These are phyloP conservation scores for Camarhynchus parvulus DNA, from an alignment of 2,113 vertebrate species.

Conservation along the genomic window DNA sequence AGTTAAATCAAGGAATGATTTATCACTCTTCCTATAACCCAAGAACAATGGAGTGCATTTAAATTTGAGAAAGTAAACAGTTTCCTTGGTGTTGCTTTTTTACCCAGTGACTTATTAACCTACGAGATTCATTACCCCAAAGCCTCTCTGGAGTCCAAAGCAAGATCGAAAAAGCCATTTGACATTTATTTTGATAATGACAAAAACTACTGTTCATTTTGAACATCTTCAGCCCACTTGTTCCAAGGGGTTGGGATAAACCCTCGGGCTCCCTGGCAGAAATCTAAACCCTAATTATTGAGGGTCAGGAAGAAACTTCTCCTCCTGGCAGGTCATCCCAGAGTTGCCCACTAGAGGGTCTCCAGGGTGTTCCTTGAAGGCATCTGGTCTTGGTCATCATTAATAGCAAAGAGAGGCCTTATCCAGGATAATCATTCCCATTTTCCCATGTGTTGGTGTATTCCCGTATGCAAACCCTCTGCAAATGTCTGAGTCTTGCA, in stretches of 20 bases:
- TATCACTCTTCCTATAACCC: neutral
- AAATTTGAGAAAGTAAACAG: constrained; percentile 34
- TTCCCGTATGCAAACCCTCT: neutral
- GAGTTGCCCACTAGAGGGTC: constrained; percentile 65
- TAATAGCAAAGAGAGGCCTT: constrained; percentile 45
- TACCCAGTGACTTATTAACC: constrained; percentile 8
- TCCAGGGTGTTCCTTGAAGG: constrained; percentile 56
- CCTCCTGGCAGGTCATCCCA: constrained; percentile 54
- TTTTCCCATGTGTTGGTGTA: neutral
- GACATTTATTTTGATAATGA: constrained; percentile 44
- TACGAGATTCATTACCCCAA: neutral
- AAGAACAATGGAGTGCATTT: constrained; percentile 14
- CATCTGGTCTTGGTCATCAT: constrained; percentile 41
- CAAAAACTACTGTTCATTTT: neutral
- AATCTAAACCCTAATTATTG: constrained; percentile 37
- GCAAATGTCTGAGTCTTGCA: neutral
- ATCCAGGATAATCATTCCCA: constrained; percentile 12
- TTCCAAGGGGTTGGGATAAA: neutral
- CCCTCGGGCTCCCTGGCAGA: constrained; percentile 11
- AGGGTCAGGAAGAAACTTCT: constrained; percentile 42
- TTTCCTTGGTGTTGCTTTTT: constrained; percentile 1
- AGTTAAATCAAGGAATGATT: constrained; percentile 10
- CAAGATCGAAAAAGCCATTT: constrained; percentile 20
- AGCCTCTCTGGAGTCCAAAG: neutral
- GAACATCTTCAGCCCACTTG: neutral